phyloP scores from a whole-genome alignment of 2,888 invertebrate species.

The Lasiommata megera region DNA sequence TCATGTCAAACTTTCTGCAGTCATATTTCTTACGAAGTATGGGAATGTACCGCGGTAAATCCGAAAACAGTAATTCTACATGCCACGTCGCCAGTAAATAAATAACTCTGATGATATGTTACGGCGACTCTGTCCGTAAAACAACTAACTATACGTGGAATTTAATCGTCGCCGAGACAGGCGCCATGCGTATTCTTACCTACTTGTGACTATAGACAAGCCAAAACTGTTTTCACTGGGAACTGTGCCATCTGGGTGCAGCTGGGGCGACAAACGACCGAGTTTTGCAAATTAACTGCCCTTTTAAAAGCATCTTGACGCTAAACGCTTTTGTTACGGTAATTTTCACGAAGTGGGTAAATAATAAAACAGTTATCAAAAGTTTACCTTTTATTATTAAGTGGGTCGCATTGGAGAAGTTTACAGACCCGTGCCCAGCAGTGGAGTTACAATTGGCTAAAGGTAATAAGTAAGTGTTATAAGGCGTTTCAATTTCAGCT shows the following conservation, averaged over 20 bases:
- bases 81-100: too few relatives aligned
- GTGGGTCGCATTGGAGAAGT: too few relatives aligned
- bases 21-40: too few relatives aligned
- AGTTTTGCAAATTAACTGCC: slow-evolving; percentile 55
- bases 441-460: too few relatives aligned
- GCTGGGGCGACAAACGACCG: slow-evolving; percentile 60
- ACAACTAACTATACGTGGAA: slow-evolving; percentile 6
- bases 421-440: too few relatives aligned
- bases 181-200: slow-evolving; percentile 5
- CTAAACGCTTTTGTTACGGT: slow-evolving; percentile 35
- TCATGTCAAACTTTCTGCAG: too few relatives aligned
- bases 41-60: too few relatives aligned
- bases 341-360: slow-evolving; percentile 29
- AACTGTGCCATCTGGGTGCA: slow-evolving; percentile 65
- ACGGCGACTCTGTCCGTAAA: background rate
- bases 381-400: too few relatives aligned
- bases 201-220: slow-evolving; percentile 29
- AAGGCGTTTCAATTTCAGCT: too few relatives aligned
- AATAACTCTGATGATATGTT: background rate
- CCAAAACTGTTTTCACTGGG: slow-evolving; percentile 58
- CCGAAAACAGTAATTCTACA: too few relatives aligned
- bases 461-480: too few relatives aligned
- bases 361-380: too few relatives aligned
- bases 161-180: slow-evolving; percentile 9
- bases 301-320: slow-evolving; percentile 48